Evolutionary conservation across 2,797 vertebrate species (phyloP).

Genomic region (Nannoperca australis): DNA sequence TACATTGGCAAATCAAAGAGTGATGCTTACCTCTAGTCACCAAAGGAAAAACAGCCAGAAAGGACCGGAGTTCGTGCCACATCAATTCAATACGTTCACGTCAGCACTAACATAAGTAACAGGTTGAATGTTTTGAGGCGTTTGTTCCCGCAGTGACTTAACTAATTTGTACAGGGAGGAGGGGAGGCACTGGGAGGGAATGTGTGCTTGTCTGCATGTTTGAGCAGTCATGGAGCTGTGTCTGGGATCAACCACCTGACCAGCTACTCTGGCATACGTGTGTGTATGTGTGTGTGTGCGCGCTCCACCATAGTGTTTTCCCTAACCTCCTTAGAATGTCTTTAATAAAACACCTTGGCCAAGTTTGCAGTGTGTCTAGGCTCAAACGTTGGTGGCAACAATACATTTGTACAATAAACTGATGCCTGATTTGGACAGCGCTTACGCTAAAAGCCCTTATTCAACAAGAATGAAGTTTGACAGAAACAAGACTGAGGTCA

Average conservation of each 20-base stretch:
- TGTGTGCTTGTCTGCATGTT: slow-evolving; percentile 53
- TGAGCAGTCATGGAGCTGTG: slow-evolving; percentile 46
- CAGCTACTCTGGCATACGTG: slow-evolving; percentile 31
- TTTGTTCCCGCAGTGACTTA: slow-evolving; percentile 61
- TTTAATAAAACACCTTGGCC: background rate
- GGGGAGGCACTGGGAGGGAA: slow-evolving; percentile 32
- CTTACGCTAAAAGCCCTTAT: no score
- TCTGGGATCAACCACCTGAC: slow-evolving; percentile 62
- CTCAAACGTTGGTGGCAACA: background rate
- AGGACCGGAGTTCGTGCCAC: background rate
- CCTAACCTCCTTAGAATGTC: background rate
- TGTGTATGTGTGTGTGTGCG: slow-evolving; percentile 39
- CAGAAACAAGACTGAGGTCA: background rate
- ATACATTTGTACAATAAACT: background rate
- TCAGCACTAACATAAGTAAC: slow-evolving; percentile 45
- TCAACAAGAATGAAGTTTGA: background rate
- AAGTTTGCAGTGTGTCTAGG: background rate
- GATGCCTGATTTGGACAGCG: no score
- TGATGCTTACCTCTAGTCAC: slow-evolving; percentile 62
- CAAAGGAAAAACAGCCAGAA: background rate
- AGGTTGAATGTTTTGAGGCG: slow-evolving; percentile 64
- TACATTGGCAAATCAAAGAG: slow-evolving; percentile 13
- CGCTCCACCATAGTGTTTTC: background rate
- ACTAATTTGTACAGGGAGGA: slow-evolving; percentile 66
- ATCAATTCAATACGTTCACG: slow-evolving; percentile 25